Conservation (phyloP, 1,140 invertebrate species). For the Steinernema khuongi region DNA sequence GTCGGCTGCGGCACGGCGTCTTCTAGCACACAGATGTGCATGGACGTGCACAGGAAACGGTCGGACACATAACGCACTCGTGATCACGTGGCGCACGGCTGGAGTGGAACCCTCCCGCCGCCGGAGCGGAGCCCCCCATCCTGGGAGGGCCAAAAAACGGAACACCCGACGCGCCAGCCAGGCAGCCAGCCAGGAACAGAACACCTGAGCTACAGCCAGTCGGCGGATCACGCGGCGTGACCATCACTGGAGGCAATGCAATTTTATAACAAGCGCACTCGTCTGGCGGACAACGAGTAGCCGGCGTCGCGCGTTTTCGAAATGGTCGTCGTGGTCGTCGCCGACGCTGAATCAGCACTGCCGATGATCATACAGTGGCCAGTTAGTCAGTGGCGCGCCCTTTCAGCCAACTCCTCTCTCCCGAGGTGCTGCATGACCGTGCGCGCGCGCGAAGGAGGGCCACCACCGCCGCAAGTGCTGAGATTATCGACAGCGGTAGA, state of each 20-base stretch:
- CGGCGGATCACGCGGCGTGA: not conserved
- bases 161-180: too few species aligned
- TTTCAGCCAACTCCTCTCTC: not conserved
- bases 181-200: not conserved
- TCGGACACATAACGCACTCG: not conserved
- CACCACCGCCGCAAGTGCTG: not conserved
- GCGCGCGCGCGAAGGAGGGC: constrained; percentile 13
- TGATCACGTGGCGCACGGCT: not conserved
- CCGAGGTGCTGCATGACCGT: not conserved
- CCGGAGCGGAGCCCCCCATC: not conserved
- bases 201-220: not conserved
- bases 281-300: not conserved
- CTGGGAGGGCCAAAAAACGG: too few species aligned
- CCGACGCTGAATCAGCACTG: not conserved
- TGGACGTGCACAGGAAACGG: not conserved
- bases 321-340: not conserved
- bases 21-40: constrained; percentile 1
- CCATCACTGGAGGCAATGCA: constrained; percentile 12
- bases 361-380: constrained; percentile 14
- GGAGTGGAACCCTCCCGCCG: not conserved
- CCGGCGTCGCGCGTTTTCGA: constrained; percentile 9
- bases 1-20: too few species aligned
- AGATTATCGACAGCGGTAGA: not conserved
- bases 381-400: not conserved
- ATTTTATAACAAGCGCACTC: constrained; percentile 9